Evolutionary conservation across 2,888 invertebrate genomes (phyloP), one percentile per base, ranked within the genome.

Genomic region (Poecilobothrus nobilitatus): DNA sequence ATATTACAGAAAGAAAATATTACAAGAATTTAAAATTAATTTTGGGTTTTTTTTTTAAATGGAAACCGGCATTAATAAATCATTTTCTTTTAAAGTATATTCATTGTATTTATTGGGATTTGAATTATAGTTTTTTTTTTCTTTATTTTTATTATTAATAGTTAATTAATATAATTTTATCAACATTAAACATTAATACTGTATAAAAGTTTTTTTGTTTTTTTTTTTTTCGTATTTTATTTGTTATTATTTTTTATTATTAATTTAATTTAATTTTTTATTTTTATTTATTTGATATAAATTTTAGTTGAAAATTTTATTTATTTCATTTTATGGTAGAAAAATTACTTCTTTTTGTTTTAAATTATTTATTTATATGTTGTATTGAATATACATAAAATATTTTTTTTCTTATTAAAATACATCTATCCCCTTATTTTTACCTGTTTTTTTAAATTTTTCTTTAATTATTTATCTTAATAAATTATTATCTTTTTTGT

Each of bases 121-220:
- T 27, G 27, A 27, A 27, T 27, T n/a, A n/a, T n/a, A n/a, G n/a
- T n/a, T n/a, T n/a, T n/a, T 27, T 27, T 53, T 15, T 53, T 18
- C 7, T 53, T n/a, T 18, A 18, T 18, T 53, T 53, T 53, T 53
- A 53, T 53, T 53, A 2, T 53, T 53, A 53, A 12, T 6, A 2
- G 6, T 53, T 53, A 15, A 53, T 53, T 53, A 15, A 53, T 53
- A 53, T 53, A 6, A 53, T 53, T 53, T 41, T 53, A 53, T 18
- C n/a, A 53, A 53, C 53, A 53, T 53, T 53, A 18, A 53, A 53
- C 53, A 53, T 53, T 53, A 53, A 53, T 53, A 53, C 15, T 53
- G 53, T 53, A 53, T 53, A 53, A 53, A 53, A 53, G 15, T 53
- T 53, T 53, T 53, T 3, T 34, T 3, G 6, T 44, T 10, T 10